Conservation (phyloP, 2,888 invertebrate genomes). For the Glaucopsyche alexis region DNA sequence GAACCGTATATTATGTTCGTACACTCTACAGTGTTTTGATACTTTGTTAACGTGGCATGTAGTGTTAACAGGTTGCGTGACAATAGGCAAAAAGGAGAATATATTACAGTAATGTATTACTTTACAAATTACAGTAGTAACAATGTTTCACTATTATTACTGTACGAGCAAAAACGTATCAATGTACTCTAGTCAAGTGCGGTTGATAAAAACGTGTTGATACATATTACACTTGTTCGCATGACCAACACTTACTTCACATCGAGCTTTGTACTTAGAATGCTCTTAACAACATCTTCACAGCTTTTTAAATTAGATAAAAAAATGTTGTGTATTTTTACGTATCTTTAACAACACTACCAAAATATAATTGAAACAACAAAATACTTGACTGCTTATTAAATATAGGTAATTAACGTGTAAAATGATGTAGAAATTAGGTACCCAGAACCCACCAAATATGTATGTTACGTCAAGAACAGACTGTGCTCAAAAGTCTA, state of each 20-base stretch:
- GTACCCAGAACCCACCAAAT: too few species aligned
- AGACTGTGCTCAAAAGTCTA: too few species aligned
- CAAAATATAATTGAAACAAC: too few species aligned
- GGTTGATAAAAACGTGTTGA: neutral
- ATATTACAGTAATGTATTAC: neutral
- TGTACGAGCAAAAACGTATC: neutral
- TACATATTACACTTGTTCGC: neutral
- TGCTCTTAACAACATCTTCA: too few species aligned
- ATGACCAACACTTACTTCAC: neutral
- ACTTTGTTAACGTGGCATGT: neutral
- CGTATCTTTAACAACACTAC: too few species aligned
- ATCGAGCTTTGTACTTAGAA: too few species aligned
- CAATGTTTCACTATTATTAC: conserved; percentile 7
- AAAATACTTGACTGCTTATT: too few species aligned
- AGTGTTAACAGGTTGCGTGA: neutral
- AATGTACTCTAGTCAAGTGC: neutral
- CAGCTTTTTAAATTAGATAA: too few species aligned
- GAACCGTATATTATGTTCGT: neutral
- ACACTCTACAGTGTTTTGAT: neutral
- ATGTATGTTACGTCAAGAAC: too few species aligned
- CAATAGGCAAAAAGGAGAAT: neutral
- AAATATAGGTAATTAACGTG: too few species aligned
- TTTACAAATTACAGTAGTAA: neutral
- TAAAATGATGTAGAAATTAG: too few species aligned
- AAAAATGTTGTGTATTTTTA: too few species aligned